Evolutionary conservation across 1,140 invertebrate genomes (phyloP), one percentile per base, ranked within the genome.

Genomic region (Zaprionus lachaisei): DNA sequence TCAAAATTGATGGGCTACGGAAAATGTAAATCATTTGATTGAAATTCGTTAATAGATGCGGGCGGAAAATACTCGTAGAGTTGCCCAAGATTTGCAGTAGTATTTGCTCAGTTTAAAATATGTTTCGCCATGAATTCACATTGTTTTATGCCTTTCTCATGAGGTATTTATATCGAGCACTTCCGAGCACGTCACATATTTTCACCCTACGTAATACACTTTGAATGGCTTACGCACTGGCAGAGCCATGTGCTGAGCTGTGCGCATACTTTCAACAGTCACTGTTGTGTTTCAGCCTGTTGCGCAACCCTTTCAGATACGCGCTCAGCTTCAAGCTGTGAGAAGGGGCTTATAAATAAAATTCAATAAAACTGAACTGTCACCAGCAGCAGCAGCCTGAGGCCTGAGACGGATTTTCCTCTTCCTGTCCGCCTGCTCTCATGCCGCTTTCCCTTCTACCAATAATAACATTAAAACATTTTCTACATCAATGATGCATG

Each of bases 381-480:
- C 84, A 89, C 71, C 69, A 64, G 67, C 84, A 89, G 56, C 66
- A 62, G 34, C 22, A 26, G 56, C 9, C 5, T 24, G 61, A 34
- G 58, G 55, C 20, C 41, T 22, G n/a, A 56, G 56, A 60, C 51
- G 51, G 28, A 61, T 57, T 49, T 41, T 28, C 28, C 44, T 44
- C 31, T 20, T 41, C 31, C 38, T 12, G 24, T 17, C 2, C 20
- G 15, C 15, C 28, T 11, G 2, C 5, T 24, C 17, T 12, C 34
- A 17, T 17, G 12, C 34, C 20, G 12, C 22, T n/a, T 38, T 7
- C 31, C 17, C 60, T 22, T 67, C 60, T 68, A 56, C 65, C 81
- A 85, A 85, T 89, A 90, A 89, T 89, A 89, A 81, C 83, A 87
- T 89, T 87, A 87, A 85, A 87, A 83, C 83, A 89, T 87, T 87